Base-by-base conservation (phyloP, 2,113 vertebrate genomes). In the Corythornis cristatus region DNA sequence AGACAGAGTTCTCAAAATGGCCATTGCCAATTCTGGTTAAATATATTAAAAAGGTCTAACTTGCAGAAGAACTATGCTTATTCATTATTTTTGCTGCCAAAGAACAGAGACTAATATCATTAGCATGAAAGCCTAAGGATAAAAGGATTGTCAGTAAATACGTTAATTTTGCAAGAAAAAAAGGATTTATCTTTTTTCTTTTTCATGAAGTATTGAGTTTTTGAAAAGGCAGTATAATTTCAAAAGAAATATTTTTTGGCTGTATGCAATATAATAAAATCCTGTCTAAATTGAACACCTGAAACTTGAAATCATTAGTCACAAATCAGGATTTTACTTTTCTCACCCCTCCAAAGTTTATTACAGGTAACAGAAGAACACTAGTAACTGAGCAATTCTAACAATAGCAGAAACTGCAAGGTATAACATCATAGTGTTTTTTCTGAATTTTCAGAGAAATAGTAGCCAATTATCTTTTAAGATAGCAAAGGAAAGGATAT, bases 51-150 rank as follows among this genome's bases (percentile, higher is more conserved):
- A 67, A 68, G 7, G 3, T 72, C 84, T 35, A 29, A 61, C 57
- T 91, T 91, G 40, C n/a, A 68, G 67, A 90, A 89, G 35, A 68
- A 68, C 87, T 82, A 54, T 33, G 71, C 40, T 92, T 93, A 79
- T 84, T 75, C 68, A 79, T 65, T 22, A 37, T 82, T 17, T 79
- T 85, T 35, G 11, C n/a, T 89, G 87, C 74, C 87, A 93, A 87
- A 90, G 29, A n/a, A 84, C n/a, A 67, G 43, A 53, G 43, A 64
- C 23, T 89, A 72, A 64, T 88, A 62, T 22, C 23, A 58, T 80
- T 83, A 81, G 15, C 33, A 56, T 67, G 7, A 5, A 74, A 31
- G 31, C 25, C 40, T 28, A 77, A 88, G 20, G 25, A 66, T 58
- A 77, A 96, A 92, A 90, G 33, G 11, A 50, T 57, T 61, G 45